Evolutionary conservation across 92 coral and sea anemone species (phyloP), one percentile per base, ranked within the genome.

Genomic region (Nematostella vectensis): DNA sequence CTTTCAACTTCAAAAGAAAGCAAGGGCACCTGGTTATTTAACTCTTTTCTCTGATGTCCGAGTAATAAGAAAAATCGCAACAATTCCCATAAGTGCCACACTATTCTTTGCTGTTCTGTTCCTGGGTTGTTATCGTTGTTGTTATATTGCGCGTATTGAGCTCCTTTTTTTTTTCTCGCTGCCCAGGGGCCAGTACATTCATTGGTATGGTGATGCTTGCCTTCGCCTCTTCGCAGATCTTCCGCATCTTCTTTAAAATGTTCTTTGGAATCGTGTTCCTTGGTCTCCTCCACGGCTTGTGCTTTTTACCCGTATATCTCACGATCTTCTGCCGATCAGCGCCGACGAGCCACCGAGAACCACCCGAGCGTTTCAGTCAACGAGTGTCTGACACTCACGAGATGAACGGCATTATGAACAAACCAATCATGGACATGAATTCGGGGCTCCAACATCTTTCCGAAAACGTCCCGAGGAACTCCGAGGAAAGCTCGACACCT

Each of bases 211-310:
- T 67, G 2, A 67, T 82, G 29, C 57, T 74, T 21, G 89, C 73
- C 25, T 82, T 82, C 43, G 77, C 89, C 8, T 58, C 82, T 23
- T 71, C 84, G 22, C 75, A 82, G 57, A 33, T 82, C 45, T 77
- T 82, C 72, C 48, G 83, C 12, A 77, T 82, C 66, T 82, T 82
- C 49, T 82, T 82, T 63, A 72, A 68, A 45, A 82, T 82, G 89
- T 82, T 82, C 43, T 72, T 82, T 19, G 89, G 89, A 16, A 82
- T 82, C 21, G 89, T 82, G 18, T 53, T 77, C 37, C 76, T 82
- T 24, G 91, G 91, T 33, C 70, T 83, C 61, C 63, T 77, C 4
- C 91, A 83, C 45, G 91, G 91, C 11, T 67, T 83, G 22, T 77
- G 85, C 40, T 71, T 83, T 53, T 62, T 83, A 1, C 91, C 91